These are phyloP conservation scores for Saccostrea echinata DNA, from an alignment of 1,140 invertebrate genomes.

Conservation along the genomic window DNA sequence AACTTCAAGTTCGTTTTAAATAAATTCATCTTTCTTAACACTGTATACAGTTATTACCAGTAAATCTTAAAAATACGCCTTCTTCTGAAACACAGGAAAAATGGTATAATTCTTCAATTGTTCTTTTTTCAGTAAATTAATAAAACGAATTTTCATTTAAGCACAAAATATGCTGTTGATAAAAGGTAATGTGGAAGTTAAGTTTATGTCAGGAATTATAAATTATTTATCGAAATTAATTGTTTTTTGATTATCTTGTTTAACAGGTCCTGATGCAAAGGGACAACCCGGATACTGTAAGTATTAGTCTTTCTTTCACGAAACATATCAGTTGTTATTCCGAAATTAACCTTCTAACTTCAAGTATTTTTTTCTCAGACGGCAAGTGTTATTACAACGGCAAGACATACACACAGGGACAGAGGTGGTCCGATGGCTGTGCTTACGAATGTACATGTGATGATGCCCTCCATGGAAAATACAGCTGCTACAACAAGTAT, in stretches of 20 bases:
- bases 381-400: constrained; percentile 72
- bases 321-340: neutral
- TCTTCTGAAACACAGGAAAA: too few relatives aligned
- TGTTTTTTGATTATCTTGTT: neutral
- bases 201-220: too few relatives aligned
- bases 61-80: too few relatives aligned
- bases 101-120: too few relatives aligned
- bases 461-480: constrained; percentile 64
- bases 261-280: constrained; percentile 42
- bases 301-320: constrained; percentile 10
- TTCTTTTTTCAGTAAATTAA: too few relatives aligned
- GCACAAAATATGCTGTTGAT: too few relatives aligned
- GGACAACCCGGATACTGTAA: constrained; percentile 55
- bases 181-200: too few relatives aligned
- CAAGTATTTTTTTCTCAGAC: constrained; percentile 50
- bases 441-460: constrained; percentile 71
- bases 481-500: constrained; percentile 72
- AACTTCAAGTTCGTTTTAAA: too few relatives aligned
- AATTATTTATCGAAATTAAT: neutral
- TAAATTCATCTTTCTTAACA: too few relatives aligned
- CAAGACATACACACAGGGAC: constrained; percentile 66
- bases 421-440: constrained; percentile 72
- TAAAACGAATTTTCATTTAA: too few relatives aligned
- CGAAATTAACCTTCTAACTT: neutral
- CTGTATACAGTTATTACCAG: too few relatives aligned